A percentile compares a stretch with the other conserved stretches of the same genome.
phyloP scores from a whole-genome alignment of 2,888 invertebrate species.

The Petrophora chlorosata region DNA sequence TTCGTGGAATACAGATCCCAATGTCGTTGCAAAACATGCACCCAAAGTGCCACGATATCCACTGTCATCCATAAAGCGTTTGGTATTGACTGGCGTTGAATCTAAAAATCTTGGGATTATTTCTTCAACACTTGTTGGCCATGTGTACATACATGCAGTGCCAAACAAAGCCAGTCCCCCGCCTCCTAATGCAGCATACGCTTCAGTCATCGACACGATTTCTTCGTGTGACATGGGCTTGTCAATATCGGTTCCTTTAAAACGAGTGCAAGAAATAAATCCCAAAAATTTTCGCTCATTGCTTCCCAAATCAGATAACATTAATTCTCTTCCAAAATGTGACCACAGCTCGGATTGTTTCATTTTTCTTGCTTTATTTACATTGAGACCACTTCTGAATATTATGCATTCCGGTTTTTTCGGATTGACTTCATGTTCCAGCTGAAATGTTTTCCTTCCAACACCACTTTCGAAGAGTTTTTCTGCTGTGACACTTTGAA shows the following conservation, averaged over 20 bases:
- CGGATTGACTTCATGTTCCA: conserved; percentile 86
- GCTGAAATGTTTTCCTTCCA: conserved; percentile 91
- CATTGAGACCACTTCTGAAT: conserved; percentile 88
- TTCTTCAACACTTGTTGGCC: conserved; percentile 90
- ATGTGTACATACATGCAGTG: conserved; percentile 94
- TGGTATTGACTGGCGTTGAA: conserved; percentile 86
- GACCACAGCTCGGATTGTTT: conserved; percentile 93
- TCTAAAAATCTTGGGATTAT: conserved; percentile 83
- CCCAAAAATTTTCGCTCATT: conserved; percentile 93
- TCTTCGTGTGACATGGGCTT: conserved; percentile 87
- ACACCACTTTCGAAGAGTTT: conserved; percentile 92
- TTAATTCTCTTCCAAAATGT: conserved; percentile 92
- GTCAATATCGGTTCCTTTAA: conserved; percentile 85
- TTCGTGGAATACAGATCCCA: conserved; percentile 97
- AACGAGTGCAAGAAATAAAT: conserved; percentile 94
- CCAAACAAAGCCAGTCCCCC: conserved; percentile 96
- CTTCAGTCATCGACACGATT: conserved; percentile 87
- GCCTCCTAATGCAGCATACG: conserved; percentile 95
- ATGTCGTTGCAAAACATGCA: conserved; percentile 94
- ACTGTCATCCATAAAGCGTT: conserved; percentile 94
- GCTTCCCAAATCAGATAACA: conserved; percentile 86
- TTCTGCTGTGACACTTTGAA: conserved; percentile 94
- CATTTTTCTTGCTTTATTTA: conserved; percentile 88
- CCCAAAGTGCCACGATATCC: conserved; percentile 94
- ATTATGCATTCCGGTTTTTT: conserved; percentile 86